Evolutionary conservation across 2,888 invertebrate species (phyloP).

Genomic region (Zonitis immaculata): DNA sequence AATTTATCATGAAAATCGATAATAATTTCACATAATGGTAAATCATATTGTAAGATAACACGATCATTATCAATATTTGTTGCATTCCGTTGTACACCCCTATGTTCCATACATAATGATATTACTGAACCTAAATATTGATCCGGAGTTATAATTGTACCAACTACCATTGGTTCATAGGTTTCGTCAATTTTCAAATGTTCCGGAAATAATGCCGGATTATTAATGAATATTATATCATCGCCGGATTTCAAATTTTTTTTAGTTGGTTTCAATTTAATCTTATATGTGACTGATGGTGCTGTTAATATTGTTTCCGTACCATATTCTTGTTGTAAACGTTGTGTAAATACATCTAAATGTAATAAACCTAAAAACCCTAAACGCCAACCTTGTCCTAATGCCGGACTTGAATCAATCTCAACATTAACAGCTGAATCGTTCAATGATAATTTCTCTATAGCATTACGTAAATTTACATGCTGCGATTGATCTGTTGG

Average conservation of each 20-base stretch:
- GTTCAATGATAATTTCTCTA: conserved; percentile 89
- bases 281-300: conserved; percentile 82
- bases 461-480: conserved; percentile 66
- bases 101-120: conserved; percentile 67
- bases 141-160: conserved; percentile 84
- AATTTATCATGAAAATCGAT: conserved; percentile 91
- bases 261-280: conserved; percentile 69
- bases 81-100: conserved; percentile 66
- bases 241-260: conserved; percentile 61
- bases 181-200: conserved; percentile 63
- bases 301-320: conserved; percentile 79
- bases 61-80: conserved; percentile 77
- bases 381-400: conserved; percentile 84
- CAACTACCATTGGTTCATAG: conserved; percentile 82
- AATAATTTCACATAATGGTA: conserved; percentile 92
- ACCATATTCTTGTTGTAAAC: conserved; percentile 78
- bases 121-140: conserved; percentile 67
- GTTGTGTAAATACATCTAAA: conserved; percentile 83
- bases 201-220: conserved; percentile 72
- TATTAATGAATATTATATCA: conserved; percentile 61
- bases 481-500: conserved; percentile 88
- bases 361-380: conserved; percentile 84
- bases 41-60: conserved; percentile 72
- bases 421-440: conserved; percentile 86
- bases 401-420: conserved; percentile 77